phyloP scores from a whole-genome alignment of 2,888 invertebrate genomes.

The Copidosoma aretas region DNA sequence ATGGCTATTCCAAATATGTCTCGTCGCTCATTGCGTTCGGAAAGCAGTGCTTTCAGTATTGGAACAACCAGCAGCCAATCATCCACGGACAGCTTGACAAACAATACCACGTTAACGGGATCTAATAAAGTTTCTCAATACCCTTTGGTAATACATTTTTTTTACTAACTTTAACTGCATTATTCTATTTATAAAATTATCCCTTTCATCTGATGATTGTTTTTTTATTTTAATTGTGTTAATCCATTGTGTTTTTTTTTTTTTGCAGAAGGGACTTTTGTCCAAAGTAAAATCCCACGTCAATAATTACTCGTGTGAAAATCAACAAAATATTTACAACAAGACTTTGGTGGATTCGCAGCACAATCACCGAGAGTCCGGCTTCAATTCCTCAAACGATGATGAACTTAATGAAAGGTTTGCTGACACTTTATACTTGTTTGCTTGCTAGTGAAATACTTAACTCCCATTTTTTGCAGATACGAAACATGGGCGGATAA shows the following conservation, averaged over 20 bases:
- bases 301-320: conserved; percentile 39
- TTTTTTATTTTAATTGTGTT: background rate
- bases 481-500: conserved; percentile 39
- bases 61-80: conserved; percentile 24
- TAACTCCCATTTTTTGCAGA: conserved; percentile 30
- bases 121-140: conserved; percentile 9
- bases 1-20: conserved; percentile 91
- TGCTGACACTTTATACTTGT: conserved; percentile 7
- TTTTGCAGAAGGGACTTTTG: conserved; percentile 43
- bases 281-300: conserved; percentile 43
- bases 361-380: conserved; percentile 47
- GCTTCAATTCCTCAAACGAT: conserved; percentile 42
- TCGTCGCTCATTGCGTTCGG: conserved; percentile 68
- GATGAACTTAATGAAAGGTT: conserved; percentile 39
- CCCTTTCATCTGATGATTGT: background rate
- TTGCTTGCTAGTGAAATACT: conserved; percentile 1
- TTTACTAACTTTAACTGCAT: background rate
- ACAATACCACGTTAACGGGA: conserved; percentile 25
- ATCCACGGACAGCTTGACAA: conserved; percentile 29
- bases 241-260: conserved; percentile 14
- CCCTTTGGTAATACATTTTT: conserved; percentile 22
- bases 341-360: conserved; percentile 51
- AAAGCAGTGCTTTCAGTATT: conserved; percentile 41
- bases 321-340: conserved; percentile 47
- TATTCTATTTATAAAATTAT: background rate